These are phyloP conservation scores for Gari tellinella DNA, from an alignment of 2,888 invertebrate genomes.

Conservation along the genomic window DNA sequence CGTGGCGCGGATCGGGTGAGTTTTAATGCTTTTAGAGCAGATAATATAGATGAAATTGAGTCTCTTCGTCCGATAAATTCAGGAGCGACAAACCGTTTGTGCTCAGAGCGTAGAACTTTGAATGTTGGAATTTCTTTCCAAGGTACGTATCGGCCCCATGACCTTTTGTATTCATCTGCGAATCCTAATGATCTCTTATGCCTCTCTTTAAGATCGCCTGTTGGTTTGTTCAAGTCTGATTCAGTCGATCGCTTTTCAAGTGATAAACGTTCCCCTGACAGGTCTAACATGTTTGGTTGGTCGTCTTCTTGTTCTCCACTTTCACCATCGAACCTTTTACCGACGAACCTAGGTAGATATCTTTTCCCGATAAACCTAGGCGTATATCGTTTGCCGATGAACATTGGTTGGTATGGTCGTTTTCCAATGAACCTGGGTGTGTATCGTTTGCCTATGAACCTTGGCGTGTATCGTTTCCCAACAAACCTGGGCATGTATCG, in stretches of 20 bases:
- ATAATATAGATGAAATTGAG: constrained; percentile 51
- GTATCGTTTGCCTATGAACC: constrained; percentile 56
- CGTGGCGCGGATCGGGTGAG: constrained; percentile 35
- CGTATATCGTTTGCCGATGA: constrained; percentile 59
- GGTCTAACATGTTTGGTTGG: no score
- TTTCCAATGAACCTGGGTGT: constrained; percentile 63
- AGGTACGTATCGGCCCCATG: constrained; percentile 43
- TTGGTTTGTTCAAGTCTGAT: background rate
- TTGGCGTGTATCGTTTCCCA: constrained; percentile 52
- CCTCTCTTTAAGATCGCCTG: constrained; percentile 6
- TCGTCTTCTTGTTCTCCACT: no score
- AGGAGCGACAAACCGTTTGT: constrained; percentile 56
- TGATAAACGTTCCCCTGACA: no score
- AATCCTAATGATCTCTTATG: constrained; percentile 38
- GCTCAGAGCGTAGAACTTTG: constrained; percentile 18
- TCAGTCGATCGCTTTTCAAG: constrained; percentile 49
- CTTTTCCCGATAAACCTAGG: background rate
- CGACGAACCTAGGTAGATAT: constrained; percentile 27
- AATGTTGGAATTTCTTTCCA: constrained; percentile 32
- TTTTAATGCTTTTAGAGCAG: constrained; percentile 59
- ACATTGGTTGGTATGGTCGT: constrained; percentile 55
- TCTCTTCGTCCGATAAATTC: constrained; percentile 63
- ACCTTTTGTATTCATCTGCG: constrained; percentile 23
- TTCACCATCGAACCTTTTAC: constrained; percentile 19
- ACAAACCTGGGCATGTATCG: constrained; percentile 45